Base-by-base conservation (phyloP, 2,888 invertebrate genomes). In the Glyphotaelius pellucidus region DNA sequence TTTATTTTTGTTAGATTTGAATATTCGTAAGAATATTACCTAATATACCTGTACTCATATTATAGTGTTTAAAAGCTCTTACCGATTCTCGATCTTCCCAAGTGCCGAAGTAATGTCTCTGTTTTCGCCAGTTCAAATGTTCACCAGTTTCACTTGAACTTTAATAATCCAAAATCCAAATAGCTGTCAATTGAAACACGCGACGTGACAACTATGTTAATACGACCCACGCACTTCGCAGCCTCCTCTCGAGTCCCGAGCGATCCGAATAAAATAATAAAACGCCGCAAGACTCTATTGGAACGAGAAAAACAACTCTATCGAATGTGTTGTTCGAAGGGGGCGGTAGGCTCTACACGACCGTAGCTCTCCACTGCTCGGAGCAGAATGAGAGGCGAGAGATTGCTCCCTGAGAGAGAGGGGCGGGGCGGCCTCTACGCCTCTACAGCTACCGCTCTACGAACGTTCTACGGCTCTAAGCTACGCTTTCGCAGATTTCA, bases 401-500 rank as follows among this genome's bases (percentile, higher is more conserved):
- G 93, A 93, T 92, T 90, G 92, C 83, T 91, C 91, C 81, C 89
- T 52, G 84, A 31, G 32, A 80, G 19, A 89, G 91, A 89, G 91
- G 91, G 91, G 91, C 88, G 80, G 90, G 80, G 86, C 90, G 80
- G 90, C 42, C 31, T 38, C 80, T 81, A 89, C 42, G 35, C 19
- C 42, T 30, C 32, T 67, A 47, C 35, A 89, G 11, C 42, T 42
- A 32, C 30, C 14, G 32, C 81, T 42, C 35, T 79, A 47, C 35
- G 52, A 42, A 42, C 42, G 25, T 25, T 85, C 85, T 85, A 86
- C 67, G 88, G 88, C 19, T 88, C 5, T 14, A 25, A 0, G 52
- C 88, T 88, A 92, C 89, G 90, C 92, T 93, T 92, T 93, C 85
- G 91, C 87, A 91, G 91, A 93, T 93, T 93, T 93, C 93, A 93